Evolutionary conservation across 2,113 vertebrate genomes (phyloP).

Genomic region (human): GRCh38 chr14:43525001-43525500

Average conservation of each 20-base stretch:
- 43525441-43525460: not conserved
- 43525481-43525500: not conserved
- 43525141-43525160: not conserved
- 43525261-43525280: not conserved
- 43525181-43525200: not conserved
- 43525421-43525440: not conserved
- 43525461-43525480: not conserved
- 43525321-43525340: not conserved
- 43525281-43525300: not conserved
- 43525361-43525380: conserved; percentile 9
- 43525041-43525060: not conserved
- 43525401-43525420: not conserved
- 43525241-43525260: conserved; percentile 5
- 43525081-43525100: not conserved
- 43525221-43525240: not conserved
- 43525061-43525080: not conserved
- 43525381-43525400: not conserved
- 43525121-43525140: not conserved
- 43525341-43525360: not conserved
- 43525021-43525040: not conserved
- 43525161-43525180: not conserved
- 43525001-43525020: not conserved
- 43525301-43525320: not conserved
- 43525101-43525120: not conserved
- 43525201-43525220: not conserved